Base-by-base conservation (phyloP, 2,888 invertebrate species). In the Epirrhoe alternata region DNA sequence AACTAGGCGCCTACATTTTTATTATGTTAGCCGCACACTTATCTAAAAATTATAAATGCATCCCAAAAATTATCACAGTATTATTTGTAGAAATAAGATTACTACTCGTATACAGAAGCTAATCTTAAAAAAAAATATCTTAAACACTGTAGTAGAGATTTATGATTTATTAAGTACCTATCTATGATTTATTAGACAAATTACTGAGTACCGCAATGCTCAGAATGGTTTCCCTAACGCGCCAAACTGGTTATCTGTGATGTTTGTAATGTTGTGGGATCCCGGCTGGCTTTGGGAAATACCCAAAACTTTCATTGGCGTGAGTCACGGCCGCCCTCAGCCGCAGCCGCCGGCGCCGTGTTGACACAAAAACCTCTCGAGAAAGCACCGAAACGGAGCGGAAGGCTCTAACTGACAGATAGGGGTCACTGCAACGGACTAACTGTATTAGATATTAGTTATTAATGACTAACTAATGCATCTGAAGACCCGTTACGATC, bases 381-480 rank as follows among this genome's bases (percentile, higher is more conserved):
- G 61, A 67, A 64, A 68, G 70, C 33, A 35, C 54, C 56, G 56
- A 62, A 51, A 62, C 14, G 49, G 61, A 61, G 53, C 71, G 65
- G 63, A 61, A 68, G 59, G 63, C 61, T 66, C 49, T 68, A 63
- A 64, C 42, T 66, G 70, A 69, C 70, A 65, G 69, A 66, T 66
- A 42, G 61, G 56, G 70, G 70, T 58, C 74, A 66, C 70, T 72
- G 74, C 74, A 74, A 55, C 61, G 17, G 54, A 54, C 51, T 70
- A 69, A 70, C 72, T 71, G 74, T 74, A 72, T 35, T 60, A 63
- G 61, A 69, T 61, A 69, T 72, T 68, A 70, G 64, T 63, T 42
- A 57, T 70, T 42, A 69, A 66, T 70, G 65, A 69, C 58, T 57
- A 61, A 70, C 67, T 70, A 71, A 72, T 74, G 72, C 73, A 74